Conservation (phyloP, 2,797 vertebrate genomes). For the Peromyscus aztecus region DNA sequence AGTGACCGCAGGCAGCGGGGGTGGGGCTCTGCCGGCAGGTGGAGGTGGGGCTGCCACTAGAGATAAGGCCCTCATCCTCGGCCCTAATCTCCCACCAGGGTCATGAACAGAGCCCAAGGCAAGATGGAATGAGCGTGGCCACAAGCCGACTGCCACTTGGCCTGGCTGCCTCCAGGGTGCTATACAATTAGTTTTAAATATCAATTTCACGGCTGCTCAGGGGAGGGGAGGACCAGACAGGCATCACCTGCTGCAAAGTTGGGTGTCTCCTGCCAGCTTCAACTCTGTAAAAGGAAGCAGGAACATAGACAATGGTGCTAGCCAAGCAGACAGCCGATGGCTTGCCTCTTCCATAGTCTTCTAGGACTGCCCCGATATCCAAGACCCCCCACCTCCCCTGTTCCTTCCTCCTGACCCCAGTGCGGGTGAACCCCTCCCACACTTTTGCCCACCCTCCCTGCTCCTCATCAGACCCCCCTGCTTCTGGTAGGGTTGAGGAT, state of each 20-base stretch:
- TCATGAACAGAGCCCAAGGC: conserved; percentile 61
- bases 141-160: neutral
- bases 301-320: accelerated
- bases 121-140: neutral
- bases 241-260: conserved; percentile 82
- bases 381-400: too few relatives aligned
- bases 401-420: too few relatives aligned
- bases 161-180: neutral
- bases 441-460: neutral
- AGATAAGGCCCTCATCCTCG: conserved; percentile 92
- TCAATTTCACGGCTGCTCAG: conserved; percentile 95
- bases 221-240: conserved; percentile 89
- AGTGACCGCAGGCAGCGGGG: conserved; percentile 80
- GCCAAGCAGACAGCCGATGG: accelerated
- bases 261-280: conserved; percentile 60
- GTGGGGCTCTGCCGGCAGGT: conserved; percentile 85
- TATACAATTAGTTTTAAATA: conserved; percentile 96
- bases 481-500: neutral
- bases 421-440: neutral
- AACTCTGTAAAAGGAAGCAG: neutral
- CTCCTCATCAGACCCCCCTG: neutral
- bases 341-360: neutral
- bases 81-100: conserved; percentile 88
- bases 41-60: conserved; percentile 87
- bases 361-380: neutral